Base-by-base conservation (phyloP, 1,140 invertebrate genomes). In the Drosophila sp. region DNA sequence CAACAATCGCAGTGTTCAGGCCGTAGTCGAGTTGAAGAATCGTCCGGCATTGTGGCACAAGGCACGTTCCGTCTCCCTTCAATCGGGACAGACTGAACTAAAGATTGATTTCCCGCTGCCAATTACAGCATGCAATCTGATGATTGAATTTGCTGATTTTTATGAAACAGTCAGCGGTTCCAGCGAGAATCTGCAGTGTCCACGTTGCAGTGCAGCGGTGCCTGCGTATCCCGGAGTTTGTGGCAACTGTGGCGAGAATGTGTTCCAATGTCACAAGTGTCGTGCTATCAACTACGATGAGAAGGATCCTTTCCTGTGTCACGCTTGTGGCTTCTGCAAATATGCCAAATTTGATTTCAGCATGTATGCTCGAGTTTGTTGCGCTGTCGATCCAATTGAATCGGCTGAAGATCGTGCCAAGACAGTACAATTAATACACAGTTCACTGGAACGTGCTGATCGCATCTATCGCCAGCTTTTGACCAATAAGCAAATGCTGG, bases 321-420 rank as follows among this genome's bases (percentile, higher is more conserved):
- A 99, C 92, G 96, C 98, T 7, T 99, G 98, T 93, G 98, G 98
- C 2, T 99, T 99, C 92, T 99, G 98, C 93, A 99, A 99, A 93
- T 99, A 99, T 93, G 98, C 98, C n/a, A 99, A 99, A 92, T 99
- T 99, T 92, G 98, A 99, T 93, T 98, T 97, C 90, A 97, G 96
- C 7, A 93, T 99, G 48, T 96, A 96, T 3, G 97, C 96, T 1
- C 94, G 97, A 40, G 96, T 97, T 0, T 98, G 97, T 87, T 98
- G 97, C 93, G 97, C 97, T 16, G 98, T 99, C 0, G 98, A 99
- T 93, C 97, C 97, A 0, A 99, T 99, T 41, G 98, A 99, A 89
- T 98, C 96, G 89, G 98, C 99, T 87, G 98, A 99, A 78, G 98
- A 99, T 92, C 94, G 98, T 0, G 98, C 98, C 89, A 98, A 99